These are phyloP conservation scores for Toxonevra muliebris DNA, from an alignment of 2,888 invertebrate species.

Conservation along the genomic window DNA sequence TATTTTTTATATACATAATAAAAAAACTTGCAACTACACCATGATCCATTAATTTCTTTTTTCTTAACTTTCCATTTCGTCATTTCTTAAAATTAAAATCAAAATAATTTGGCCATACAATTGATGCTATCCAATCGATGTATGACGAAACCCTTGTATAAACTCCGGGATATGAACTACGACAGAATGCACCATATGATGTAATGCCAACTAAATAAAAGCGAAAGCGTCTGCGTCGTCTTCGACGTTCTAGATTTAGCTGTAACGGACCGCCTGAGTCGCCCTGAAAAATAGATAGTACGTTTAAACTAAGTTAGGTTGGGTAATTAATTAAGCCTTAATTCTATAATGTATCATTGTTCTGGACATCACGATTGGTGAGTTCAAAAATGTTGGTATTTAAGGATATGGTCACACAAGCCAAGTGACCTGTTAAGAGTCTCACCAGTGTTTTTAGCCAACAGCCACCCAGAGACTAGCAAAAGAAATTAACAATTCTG, in stretches of 20 bases:
- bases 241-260: conserved; percentile 45
- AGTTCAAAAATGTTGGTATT: no score
- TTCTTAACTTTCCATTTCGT: not conserved
- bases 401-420: no score
- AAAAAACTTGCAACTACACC: no score
- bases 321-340: not conserved
- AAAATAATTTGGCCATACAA: conserved; percentile 52
- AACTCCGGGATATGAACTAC: conserved; percentile 51
- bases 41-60: no score
- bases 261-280: conserved; percentile 59
- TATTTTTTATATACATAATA: no score
- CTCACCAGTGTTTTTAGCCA: no score
- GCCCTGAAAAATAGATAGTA: conserved; percentile 47
- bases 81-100: conserved; percentile 17
- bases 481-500: no score
- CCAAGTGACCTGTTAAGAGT: no score
- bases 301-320: not conserved
- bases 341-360: no score
- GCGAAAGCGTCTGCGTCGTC: conserved; percentile 39
- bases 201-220: conserved; percentile 57
- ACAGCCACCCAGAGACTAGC: no score
- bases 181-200: conserved; percentile 56
- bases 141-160: conserved; percentile 55
- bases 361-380: no score
- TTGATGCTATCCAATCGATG: conserved; percentile 57